Evolutionary conservation across 2,797 vertebrate species (phyloP).

Genomic region (Pachyuromys duprasi): DNA sequence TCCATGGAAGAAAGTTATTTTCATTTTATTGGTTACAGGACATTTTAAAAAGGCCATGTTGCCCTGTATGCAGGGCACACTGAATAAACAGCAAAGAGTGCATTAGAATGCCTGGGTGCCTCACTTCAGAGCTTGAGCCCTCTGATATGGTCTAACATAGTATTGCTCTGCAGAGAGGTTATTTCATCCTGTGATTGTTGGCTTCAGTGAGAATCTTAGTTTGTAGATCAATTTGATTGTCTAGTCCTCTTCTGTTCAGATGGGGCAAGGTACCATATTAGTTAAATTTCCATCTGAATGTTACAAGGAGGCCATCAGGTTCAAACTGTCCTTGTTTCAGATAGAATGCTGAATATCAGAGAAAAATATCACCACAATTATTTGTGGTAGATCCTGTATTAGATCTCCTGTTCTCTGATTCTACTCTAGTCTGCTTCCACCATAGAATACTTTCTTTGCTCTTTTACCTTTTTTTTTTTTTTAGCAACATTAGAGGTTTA

Average conservation of each 20-base stretch:
- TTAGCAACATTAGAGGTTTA: neutral
- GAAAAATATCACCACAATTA: neutral
- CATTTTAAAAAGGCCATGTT: neutral
- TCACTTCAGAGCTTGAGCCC: neutral
- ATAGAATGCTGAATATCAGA: neutral
- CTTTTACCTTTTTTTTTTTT: neutral
- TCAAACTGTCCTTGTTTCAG: neutral
- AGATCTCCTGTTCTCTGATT: neutral
- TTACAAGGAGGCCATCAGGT: neutral
- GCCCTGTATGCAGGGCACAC: neutral
- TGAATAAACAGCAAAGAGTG: neutral
- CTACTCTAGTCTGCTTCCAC: neutral
- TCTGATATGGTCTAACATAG: neutral
- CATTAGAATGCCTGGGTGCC: neutral
- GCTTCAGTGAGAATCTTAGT: neutral
- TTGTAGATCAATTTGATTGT: neutral
- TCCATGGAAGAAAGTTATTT: slow-evolving; percentile 28
- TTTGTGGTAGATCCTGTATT: neutral
- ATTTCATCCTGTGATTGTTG: neutral
- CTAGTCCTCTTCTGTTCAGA: neutral
- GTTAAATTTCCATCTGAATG: neutral
- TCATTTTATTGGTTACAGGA: neutral
- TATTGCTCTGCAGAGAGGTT: neutral
- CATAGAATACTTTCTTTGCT: neutral
- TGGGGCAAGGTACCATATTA: neutral